Percentiles rank a stretch among this genome's conserved stretches.
Evolutionary conservation across 2,113 vertebrate species (phyloP).

Genomic region (Thalassarche chlororhynchos): DNA sequence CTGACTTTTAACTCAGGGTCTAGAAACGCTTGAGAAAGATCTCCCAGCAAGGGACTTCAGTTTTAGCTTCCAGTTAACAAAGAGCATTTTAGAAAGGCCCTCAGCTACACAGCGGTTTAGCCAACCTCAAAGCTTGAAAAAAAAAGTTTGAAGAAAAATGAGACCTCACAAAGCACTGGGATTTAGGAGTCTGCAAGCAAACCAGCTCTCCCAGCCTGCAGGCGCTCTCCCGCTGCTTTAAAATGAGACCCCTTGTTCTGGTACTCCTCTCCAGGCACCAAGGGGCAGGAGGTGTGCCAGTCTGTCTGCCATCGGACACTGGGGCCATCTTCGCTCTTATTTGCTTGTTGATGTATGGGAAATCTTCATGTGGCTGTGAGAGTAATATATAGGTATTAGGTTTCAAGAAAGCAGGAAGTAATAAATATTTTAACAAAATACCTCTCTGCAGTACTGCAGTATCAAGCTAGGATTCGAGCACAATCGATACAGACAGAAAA

Average conservation of each 20-base stretch:
- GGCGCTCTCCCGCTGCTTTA: neutral
- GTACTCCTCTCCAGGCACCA: neutral
- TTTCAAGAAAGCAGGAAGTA: slow-evolving; percentile 49
- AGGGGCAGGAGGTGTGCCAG: neutral
- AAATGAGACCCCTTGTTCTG: neutral
- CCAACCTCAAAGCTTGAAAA: neutral
- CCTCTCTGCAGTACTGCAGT: neutral
- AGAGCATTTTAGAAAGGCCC: neutral
- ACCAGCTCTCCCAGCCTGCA: neutral
- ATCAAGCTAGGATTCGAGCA: neutral
- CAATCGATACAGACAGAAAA: neutral
- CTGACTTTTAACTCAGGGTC: neutral
- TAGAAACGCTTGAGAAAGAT: neutral
- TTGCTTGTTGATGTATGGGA: neutral
- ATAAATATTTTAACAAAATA: slow-evolving; percentile 46
- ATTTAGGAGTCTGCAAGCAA: neutral
- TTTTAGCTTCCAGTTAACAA: neutral
- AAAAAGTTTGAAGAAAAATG: neutral
- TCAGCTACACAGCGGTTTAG: neutral
- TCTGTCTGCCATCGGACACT: neutral
- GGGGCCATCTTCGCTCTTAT: neutral
- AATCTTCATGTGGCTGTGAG: neutral
- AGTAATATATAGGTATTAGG: neutral
- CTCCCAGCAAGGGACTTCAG: neutral
- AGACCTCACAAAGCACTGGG: neutral